phyloP scores from a whole-genome alignment of 1,140 invertebrate genomes.

The Mesaphorura yosii region DNA sequence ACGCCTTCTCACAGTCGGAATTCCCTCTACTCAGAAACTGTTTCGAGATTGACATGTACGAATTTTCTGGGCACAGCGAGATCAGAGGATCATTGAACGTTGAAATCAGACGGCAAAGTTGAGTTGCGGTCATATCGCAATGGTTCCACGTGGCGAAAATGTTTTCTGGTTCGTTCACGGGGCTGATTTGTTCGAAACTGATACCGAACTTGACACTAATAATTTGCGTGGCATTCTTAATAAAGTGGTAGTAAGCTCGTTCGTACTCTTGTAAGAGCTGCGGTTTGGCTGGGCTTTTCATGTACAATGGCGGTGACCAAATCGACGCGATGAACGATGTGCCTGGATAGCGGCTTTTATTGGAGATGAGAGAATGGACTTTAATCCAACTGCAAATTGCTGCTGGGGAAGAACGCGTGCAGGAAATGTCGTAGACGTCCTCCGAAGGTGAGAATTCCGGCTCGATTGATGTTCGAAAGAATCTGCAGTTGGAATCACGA shows the following conservation, averaged over 20 bases:
- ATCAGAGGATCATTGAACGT: constrained; percentile 13
- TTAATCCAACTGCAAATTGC: constrained; percentile 11
- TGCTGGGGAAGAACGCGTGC: background rate
- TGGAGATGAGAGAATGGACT: background rate
- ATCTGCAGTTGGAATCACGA: no score
- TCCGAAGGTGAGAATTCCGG: constrained; percentile 3
- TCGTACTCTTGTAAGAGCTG: constrained; percentile 6
- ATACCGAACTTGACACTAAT: constrained; percentile 4
- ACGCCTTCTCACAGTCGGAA: constrained; percentile 3
- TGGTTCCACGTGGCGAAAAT: constrained; percentile 19
- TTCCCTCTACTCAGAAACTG: background rate
- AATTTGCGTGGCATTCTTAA: constrained; percentile 14
- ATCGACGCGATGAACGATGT: constrained; percentile 8
- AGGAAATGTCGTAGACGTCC: constrained; percentile 9
- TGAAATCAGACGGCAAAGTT: constrained; percentile 16
- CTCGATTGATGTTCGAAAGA: constrained; percentile 20
- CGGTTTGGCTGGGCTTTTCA: constrained; percentile 5
- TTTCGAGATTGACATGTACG: constrained; percentile 15
- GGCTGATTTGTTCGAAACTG: constrained; percentile 15
- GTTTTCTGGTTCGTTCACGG: constrained; percentile 24
- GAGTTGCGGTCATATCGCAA: background rate
- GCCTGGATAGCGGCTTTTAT: background rate
- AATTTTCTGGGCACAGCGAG: constrained; percentile 21
- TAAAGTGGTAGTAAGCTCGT: constrained; percentile 8
- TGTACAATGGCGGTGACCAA: constrained; percentile 19